Evolutionary conservation across 2,113 vertebrate species (phyloP), one percentile per base, ranked within the genome.

Genomic region (Epinephelus fuscoguttatus): DNA sequence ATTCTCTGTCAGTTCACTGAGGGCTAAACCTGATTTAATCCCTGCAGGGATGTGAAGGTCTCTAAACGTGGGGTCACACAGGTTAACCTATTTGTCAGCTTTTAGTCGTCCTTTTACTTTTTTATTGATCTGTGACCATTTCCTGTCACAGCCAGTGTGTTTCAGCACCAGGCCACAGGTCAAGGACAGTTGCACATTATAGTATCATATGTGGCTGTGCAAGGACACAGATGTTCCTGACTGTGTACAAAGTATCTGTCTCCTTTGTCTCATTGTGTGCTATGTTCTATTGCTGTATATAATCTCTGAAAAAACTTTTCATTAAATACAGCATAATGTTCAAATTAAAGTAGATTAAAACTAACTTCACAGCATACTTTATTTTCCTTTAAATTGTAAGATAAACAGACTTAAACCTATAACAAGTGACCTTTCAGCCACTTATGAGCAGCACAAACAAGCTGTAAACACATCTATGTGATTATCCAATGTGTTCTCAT

Each of bases 21-120:
- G 53, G 61, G 33, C 70, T 75, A 19, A 0, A 56, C 59, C 60
- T 53, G 30, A 56, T 72, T 27, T 50, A 15, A 80, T 5, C 63
- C 30, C 70, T 50, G 68, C 19, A n/a, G 75, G 57, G 62, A 73
- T 23, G 42, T 15, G 27, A n/a, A 68, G 74, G 66, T 79, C 61
- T 76, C 71, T 84, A 69, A 82, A 72, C 9, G 18, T 12, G 17
- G 62, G 59, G 62, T 64, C 71, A 60, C 33, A 57, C 47, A 25
- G 4, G 19, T 47, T 6, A 5, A 53, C 23, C 30, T 61, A 4
- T 59, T 27, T 45, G 37, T 10, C 19, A 55, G 17, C 55, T 42
- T 25, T 33, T 64, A 4, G 13, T 69, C 27, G 12, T 49, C 53
- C 33, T 18, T 45, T 59, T 11, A 12, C 14, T 23, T 37, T 11